These are phyloP conservation scores for Camponotus vicinus DNA, from an alignment of 1,140 invertebrate genomes.

Conservation along the genomic window DNA sequence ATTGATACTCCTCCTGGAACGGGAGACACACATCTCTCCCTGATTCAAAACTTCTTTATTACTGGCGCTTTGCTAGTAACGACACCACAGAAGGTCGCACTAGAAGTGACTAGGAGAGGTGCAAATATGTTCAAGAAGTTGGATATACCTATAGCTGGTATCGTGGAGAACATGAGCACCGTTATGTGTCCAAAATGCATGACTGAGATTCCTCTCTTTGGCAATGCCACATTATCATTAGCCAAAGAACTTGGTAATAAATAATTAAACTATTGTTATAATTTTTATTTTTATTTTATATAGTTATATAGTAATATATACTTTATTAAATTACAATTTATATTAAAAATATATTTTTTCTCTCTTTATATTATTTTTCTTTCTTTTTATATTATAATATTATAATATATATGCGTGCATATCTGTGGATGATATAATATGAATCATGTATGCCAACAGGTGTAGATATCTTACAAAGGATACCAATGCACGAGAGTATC, in stretches of 20 bases:
- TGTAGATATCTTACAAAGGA: constrained; percentile 88
- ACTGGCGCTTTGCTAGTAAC: constrained; percentile 94
- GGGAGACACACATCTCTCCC: constrained; percentile 95
- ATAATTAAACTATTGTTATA: neutral
- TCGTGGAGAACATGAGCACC: constrained; percentile 95
- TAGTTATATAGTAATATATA: constrained; percentile 30
- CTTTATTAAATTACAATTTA: neutral
- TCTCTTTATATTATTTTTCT: neutral
- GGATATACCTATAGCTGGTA: constrained; percentile 92
- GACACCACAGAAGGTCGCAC: constrained; percentile 93
- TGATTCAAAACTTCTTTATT: constrained; percentile 95
- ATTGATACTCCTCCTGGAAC: constrained; percentile 97
- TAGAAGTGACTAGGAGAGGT: constrained; percentile 93
- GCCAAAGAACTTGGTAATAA: constrained; percentile 86
- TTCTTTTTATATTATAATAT: neutral
- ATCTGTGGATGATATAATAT: no score
- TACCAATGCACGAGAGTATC: constrained; percentile 92
- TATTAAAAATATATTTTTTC: constrained; percentile 7
- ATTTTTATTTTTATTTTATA: neutral
- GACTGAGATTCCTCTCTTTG: constrained; percentile 88
- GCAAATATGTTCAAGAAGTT: constrained; percentile 93
- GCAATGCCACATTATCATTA: constrained; percentile 86
- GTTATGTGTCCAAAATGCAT: constrained; percentile 91
- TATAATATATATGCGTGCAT: no score
- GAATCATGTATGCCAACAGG: constrained; percentile 54